Conservation (phyloP, 1,140 invertebrate species). For the Plodia interpunctella region DNA sequence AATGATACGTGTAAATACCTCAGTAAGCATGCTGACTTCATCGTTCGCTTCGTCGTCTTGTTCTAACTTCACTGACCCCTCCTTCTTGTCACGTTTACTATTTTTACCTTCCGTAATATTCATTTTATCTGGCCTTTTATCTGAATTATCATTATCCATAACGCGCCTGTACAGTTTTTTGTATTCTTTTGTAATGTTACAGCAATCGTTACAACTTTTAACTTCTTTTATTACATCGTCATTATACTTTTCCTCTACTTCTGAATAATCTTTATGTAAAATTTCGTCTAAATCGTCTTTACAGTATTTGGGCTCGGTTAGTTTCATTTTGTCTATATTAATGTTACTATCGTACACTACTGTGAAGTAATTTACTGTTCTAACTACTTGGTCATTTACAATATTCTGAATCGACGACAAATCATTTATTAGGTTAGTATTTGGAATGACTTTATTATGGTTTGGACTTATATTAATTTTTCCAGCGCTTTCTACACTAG, state of each 20-base stretch:
- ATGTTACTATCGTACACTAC: conserved; percentile 40
- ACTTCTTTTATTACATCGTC: conserved; percentile 19
- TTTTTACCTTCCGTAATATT: conserved; percentile 27
- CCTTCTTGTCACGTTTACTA: conserved; percentile 19
- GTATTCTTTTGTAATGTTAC: conserved; percentile 21
- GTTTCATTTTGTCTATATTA: conserved; percentile 23
- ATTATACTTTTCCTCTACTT: conserved; percentile 14
- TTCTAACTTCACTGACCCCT: conserved; percentile 43
- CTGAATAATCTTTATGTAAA: neutral
- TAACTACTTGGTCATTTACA: conserved; percentile 41
- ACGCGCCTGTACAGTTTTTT: conserved; percentile 32
- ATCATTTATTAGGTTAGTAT: conserved; percentile 45
- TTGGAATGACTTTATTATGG: conserved; percentile 29
- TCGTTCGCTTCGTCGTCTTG: conserved; percentile 41
- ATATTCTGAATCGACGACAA: conserved; percentile 44
- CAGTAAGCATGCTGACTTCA: conserved; percentile 31
- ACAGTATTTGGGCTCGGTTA: conserved; percentile 25
- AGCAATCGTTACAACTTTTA: conserved; percentile 45
- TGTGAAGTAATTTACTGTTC: conserved; percentile 57
- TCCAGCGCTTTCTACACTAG: conserved; percentile 9
- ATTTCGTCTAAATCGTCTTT: conserved; percentile 15
- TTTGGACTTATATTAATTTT: conserved; percentile 21
- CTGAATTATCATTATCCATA: conserved; percentile 34
- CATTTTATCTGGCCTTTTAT: conserved; percentile 19
- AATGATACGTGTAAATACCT: conserved; percentile 35